Evolutionary conservation across 2,797 vertebrate species (phyloP).

Genomic region (Rhinatrema bivittatum): DNA sequence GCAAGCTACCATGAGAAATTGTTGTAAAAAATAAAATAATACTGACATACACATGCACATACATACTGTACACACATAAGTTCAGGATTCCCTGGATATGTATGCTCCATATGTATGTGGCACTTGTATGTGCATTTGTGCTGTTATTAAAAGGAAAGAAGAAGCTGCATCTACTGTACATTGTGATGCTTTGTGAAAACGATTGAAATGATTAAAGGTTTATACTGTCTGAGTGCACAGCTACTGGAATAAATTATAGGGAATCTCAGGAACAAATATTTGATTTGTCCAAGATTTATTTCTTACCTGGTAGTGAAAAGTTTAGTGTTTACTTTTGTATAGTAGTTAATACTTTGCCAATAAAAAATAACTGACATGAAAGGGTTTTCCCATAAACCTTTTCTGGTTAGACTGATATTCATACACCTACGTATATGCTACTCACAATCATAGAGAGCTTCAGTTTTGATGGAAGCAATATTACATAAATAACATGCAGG

Average conservation of each 20-base stretch:
- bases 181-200: constrained; percentile 77
- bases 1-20: constrained; percentile 49
- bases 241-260: constrained; percentile 78
- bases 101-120: too few relatives aligned
- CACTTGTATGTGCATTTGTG: constrained; percentile 55
- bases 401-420: constrained; percentile 35
- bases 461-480: neutral
- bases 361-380: constrained; percentile 68
- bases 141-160: constrained; percentile 49
- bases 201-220: constrained; percentile 73
- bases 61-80: constrained; percentile 50
- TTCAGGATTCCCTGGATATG: too few relatives aligned
- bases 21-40: too few relatives aligned
- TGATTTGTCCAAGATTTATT: constrained; percentile 73
- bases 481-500: too few relatives aligned
- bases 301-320: constrained; percentile 72
- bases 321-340: constrained; percentile 77
- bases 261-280: constrained; percentile 77
- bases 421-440: too few relatives aligned
- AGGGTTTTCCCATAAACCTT: constrained; percentile 44
- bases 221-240: constrained; percentile 77
- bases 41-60: too few relatives aligned
- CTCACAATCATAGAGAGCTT: constrained; percentile 3
- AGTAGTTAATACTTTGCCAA: constrained; percentile 78
- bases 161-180: too few relatives aligned